Evolutionary conservation across 2,888 invertebrate genomes (phyloP).

Genomic region (Steinernema scapterisci): DNA sequence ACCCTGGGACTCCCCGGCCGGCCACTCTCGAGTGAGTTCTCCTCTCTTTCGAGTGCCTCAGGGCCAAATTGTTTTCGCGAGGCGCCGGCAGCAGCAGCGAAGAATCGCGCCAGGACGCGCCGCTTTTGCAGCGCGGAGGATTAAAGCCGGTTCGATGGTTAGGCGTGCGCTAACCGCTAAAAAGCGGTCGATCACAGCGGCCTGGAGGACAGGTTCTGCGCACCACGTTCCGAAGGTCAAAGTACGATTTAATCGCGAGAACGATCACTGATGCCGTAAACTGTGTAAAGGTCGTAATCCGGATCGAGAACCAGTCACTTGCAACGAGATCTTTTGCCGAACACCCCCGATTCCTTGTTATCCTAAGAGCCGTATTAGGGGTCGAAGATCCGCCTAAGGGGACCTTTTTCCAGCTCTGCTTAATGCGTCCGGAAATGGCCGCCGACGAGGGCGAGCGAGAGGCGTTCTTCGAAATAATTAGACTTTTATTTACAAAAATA

Average conservation of each 20-base stretch:
- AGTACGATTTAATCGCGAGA: conserved; percentile 3
- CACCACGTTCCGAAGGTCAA: conserved; percentile 15
- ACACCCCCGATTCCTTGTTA: too few relatives aligned
- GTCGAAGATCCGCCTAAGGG: too few relatives aligned
- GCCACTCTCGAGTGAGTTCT: background rate
- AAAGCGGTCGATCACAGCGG: conserved; percentile 1
- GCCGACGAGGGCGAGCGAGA: too few relatives aligned
- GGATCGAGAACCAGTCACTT: background rate
- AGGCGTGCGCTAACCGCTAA: conserved; percentile 13
- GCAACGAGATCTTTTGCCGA: too few relatives aligned
- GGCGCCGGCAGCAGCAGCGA: background rate
- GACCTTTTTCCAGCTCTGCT: too few relatives aligned
- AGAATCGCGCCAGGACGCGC: background rate
- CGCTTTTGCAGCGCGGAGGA: background rate
- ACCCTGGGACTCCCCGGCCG: background rate
- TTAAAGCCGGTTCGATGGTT: conserved; percentile 15
- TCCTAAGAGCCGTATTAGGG: too few relatives aligned
- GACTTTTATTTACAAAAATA: conserved; percentile 24
- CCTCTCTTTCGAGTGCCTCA: background rate
- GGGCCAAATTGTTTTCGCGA: background rate
- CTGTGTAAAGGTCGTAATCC: conserved; percentile 3
- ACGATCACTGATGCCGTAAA: background rate
- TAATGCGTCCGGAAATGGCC: too few relatives aligned
- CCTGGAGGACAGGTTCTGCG: background rate
- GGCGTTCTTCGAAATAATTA: conserved; percentile 3